Base-by-base conservation (phyloP, 2,797 vertebrate genomes). In the Pelobates cultripes region DNA sequence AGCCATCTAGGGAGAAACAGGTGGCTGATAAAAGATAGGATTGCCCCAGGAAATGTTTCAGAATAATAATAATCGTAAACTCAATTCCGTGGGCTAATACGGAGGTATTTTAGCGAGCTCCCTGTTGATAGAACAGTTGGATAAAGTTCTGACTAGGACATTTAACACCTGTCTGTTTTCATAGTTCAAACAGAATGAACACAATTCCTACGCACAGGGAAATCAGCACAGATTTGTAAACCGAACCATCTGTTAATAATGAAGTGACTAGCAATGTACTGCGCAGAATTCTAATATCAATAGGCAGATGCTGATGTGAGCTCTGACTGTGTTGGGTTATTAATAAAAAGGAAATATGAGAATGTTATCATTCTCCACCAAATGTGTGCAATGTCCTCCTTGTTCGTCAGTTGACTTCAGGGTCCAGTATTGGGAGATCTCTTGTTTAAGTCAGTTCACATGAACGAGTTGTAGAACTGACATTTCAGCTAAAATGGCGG, bases 101-200 rank as follows among this genome's bases (percentile, higher is more conserved):
- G 70, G 75, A 68, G 42, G 57, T 47, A 78, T 77, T 28, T 68
- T n/a, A 63, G 73, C 17, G 43, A 42, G 45, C 41, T 42, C 28
- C 73, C 42, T 15, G 57, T 61, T 73, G 68, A 71, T 78, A 71
- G 41, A 42, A 70, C 57, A 57, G 74, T 72, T 63, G 69, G 80
- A 71, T 72, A 45, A 10, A 8, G 80, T 12, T 57, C 55, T 64
- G 43, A 73, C 3, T 9, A 15, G 44, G 80, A 77, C 43, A 75
- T 64, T 75, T 43, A 75, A 76, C 80, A 82, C 75, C 75, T 82
- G 74, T 66, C 66, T 73, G 63, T 63, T 64, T 79, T 75, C 57
- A 13, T 64, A 41, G n/a, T 75, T 64, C 15, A 28, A 51, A 43
- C 7, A 68, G 12, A 70, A 70, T 7, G 45, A 44, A 70, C 40